Evolutionary conservation across 1,140 invertebrate species (phyloP).

Genomic region (Diachasma alloeum): DNA sequence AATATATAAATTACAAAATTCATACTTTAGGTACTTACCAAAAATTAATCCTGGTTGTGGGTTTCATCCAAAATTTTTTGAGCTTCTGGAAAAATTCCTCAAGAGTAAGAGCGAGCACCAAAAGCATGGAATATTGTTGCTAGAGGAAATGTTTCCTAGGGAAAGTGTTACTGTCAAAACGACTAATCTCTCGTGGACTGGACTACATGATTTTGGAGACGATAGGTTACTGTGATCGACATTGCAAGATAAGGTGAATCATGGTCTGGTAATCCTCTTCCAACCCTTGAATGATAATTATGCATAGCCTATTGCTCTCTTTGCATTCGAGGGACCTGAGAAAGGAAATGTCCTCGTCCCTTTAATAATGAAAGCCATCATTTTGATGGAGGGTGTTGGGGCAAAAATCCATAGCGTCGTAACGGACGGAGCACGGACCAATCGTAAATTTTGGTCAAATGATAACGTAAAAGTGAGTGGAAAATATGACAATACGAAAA

Average conservation of each 20-base stretch:
- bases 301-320: slow-evolving; percentile 27
- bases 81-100: slow-evolving; percentile 11
- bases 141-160: slow-evolving; percentile 27
- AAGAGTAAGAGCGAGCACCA: slow-evolving; percentile 16
- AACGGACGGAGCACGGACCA: background rate
- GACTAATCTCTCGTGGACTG: slow-evolving; percentile 12
- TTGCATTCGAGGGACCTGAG: slow-evolving; percentile 25
- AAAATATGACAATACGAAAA: background rate
- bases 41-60: slow-evolving; percentile 18
- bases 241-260: slow-evolving; percentile 22
- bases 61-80: slow-evolving; percentile 31
- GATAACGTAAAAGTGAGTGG: slow-evolving; percentile 16
- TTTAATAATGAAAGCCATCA: slow-evolving; percentile 29
- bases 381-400: slow-evolving; percentile 24
- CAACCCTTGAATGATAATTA: slow-evolving; percentile 22
- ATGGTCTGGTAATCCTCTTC: slow-evolving; percentile 32
- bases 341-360: slow-evolving; percentile 21
- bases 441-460: slow-evolving; percentile 20
- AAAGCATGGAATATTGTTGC: slow-evolving; percentile 25
- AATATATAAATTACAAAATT: too few relatives aligned
- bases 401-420: slow-evolving; percentile 1
- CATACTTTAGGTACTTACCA: slow-evolving; percentile 23
- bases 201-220: slow-evolving; percentile 27
- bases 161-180: slow-evolving; percentile 29
- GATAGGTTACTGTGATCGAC: background rate